Conservation (phyloP, 2,113 vertebrate genomes). For the Camarhynchus parvulus region DNA sequence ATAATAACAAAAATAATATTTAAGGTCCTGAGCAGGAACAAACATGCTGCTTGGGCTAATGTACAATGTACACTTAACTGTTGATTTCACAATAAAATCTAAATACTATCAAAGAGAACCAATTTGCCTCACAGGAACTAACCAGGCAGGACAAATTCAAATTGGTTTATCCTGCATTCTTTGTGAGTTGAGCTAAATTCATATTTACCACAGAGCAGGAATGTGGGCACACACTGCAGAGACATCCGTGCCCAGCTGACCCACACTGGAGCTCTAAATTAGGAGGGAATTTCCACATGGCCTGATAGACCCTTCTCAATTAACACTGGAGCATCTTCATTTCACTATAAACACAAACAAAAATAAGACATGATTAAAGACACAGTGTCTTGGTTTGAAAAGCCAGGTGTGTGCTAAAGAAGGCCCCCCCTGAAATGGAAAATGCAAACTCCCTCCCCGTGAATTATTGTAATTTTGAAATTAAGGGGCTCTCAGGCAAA, state of each 20-base stretch:
- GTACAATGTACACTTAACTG: background rate
- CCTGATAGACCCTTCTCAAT: background rate
- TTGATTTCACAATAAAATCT: constrained; percentile 27
- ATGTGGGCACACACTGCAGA: background rate
- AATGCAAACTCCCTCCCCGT: too few species aligned
- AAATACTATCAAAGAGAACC: background rate
- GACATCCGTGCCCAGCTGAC: background rate
- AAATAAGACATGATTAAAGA: background rate
- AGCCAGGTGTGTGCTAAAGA: background rate
- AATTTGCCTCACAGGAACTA: background rate
- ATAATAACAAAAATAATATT: background rate
- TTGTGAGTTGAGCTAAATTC: background rate
- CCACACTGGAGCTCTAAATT: background rate
- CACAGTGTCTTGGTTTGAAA: background rate
- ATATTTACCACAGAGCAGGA: background rate
- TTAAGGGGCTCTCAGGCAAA: too few species aligned
- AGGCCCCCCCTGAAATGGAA: too few species aligned
- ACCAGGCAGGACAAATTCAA: constrained; percentile 14
- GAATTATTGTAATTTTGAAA: too few species aligned
- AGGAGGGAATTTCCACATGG: background rate
- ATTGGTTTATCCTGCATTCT: background rate
- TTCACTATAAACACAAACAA: background rate
- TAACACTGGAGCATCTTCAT: background rate
- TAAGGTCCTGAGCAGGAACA: background rate
- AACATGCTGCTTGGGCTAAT: background rate